A percentile compares a stretch with the other conserved stretches of the same genome.
Conservation (phyloP, 92 coral and sea anemone species). For the Hydrozoanthus gracilis region DNA sequence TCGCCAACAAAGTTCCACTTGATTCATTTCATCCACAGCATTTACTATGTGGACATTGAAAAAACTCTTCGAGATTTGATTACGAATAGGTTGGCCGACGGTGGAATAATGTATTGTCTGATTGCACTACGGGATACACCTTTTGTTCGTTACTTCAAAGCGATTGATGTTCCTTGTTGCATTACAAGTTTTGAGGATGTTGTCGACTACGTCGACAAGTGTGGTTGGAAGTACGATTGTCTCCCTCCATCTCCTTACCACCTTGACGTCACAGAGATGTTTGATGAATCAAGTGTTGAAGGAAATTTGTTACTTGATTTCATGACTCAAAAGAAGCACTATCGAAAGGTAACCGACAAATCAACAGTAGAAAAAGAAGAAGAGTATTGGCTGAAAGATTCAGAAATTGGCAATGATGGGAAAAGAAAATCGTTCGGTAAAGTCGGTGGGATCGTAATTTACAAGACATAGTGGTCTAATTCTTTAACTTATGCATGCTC, state of each 20-base stretch:
- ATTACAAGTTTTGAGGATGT: no score
- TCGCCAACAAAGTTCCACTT: neutral
- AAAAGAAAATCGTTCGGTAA: neutral
- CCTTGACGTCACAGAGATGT: no score
- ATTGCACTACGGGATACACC: neutral
- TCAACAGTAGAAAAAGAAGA: neutral
- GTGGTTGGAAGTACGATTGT: no score
- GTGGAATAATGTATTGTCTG: neutral
- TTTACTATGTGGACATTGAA: no score
- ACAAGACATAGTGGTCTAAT: neutral
- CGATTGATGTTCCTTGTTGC: neutral
- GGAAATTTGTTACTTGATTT: no score
- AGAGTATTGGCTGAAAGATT: no score
- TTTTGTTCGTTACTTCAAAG: neutral
- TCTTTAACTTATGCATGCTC: neutral
- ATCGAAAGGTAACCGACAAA: neutral
- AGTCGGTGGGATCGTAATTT: neutral
- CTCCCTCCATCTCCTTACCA: no score
- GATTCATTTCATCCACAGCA: constrained; percentile 26
- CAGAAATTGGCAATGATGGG: neutral
- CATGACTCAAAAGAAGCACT: neutral
- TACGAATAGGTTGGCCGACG: constrained; percentile 2
- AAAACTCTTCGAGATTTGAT: constrained; percentile 9
- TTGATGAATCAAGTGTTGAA: no score
- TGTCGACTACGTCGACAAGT: no score